phyloP scores from a whole-genome alignment of 2,113 vertebrate genomes.

The Nansenia antarctica region DNA sequence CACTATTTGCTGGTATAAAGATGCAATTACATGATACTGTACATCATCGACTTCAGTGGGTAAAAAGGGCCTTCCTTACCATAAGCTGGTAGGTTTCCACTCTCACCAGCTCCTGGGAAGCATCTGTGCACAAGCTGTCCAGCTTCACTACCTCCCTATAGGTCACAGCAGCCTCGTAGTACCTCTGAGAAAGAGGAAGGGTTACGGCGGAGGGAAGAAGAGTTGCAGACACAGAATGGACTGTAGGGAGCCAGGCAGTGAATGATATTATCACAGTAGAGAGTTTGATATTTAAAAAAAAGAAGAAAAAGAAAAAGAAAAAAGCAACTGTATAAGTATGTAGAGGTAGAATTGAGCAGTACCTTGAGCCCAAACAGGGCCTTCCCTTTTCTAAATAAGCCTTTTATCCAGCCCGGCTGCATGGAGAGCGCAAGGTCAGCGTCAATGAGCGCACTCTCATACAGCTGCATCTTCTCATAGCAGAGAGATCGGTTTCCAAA shows the following conservation, averaged over 20 bases:
- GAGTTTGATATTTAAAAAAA: background rate
- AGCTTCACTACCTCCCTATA: conserved; percentile 76
- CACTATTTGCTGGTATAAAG: background rate
- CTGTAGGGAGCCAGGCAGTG: background rate
- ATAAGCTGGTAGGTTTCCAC: conserved; percentile 74
- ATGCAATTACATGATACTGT: too few species aligned
- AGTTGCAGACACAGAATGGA: too few species aligned
- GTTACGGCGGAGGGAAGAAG: background rate
- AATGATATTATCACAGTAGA: background rate
- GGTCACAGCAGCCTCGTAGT: conserved; percentile 71
- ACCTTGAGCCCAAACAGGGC: conserved; percentile 86
- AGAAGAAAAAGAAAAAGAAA: too few species aligned
- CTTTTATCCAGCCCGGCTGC: conserved; percentile 80
- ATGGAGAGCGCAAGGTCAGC: conserved; percentile 75
- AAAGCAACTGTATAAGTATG: too few species aligned
- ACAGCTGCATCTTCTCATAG: conserved; percentile 77
- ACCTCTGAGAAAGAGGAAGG: conserved; percentile 64
- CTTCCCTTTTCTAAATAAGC: conserved; percentile 85
- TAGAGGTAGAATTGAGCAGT: too few species aligned
- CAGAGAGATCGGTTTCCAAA: conserved; percentile 89
- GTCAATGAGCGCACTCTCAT: conserved; percentile 74
- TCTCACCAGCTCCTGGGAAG: conserved; percentile 68
- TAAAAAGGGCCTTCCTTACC: conserved; percentile 35
- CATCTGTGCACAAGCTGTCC: conserved; percentile 61
- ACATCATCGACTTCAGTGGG: too few species aligned